Conservation (phyloP, 2,113 vertebrate genomes). For the Pachyramphus minor region DNA sequence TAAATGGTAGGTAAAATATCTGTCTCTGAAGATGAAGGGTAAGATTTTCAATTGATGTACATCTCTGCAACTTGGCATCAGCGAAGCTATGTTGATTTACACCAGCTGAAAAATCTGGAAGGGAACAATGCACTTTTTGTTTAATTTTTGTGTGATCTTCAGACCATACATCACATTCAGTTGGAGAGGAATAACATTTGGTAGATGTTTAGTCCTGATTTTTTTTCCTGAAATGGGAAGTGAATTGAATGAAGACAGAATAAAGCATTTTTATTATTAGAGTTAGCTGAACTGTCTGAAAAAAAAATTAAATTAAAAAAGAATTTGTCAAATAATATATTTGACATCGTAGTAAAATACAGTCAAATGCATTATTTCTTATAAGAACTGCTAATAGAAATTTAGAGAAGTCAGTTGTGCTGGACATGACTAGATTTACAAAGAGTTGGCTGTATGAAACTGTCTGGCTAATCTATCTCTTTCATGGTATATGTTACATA, state of each 20-base stretch:
- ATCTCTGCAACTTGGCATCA: constrained; percentile 47
- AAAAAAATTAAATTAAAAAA: constrained; percentile 9
- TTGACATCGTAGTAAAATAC: background rate
- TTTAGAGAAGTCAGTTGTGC: background rate
- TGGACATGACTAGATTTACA: background rate
- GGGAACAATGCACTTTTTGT: constrained; percentile 58
- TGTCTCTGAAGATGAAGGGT: constrained; percentile 23
- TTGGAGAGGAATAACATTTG: constrained; percentile 50
- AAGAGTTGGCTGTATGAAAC: background rate
- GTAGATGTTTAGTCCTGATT: constrained; percentile 57
- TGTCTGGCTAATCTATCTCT: background rate
- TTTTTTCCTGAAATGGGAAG: constrained; percentile 39
- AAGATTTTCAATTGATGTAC: constrained; percentile 31
- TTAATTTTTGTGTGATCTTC: constrained; percentile 49
- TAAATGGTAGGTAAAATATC: background rate
- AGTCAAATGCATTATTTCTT: background rate
- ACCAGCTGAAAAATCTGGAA: constrained; percentile 64
- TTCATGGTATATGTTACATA: background rate
- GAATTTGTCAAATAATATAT: background rate
- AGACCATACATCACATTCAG: constrained; percentile 36
- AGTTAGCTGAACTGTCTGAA: constrained; percentile 4
- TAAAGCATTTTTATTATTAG: constrained; percentile 34
- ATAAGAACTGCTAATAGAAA: background rate
- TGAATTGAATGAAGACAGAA: constrained; percentile 40
- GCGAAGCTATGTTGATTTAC: constrained; percentile 39